phyloP scores from a whole-genome alignment of 2,888 invertebrate species.

The Nipponacmea schrenckii region DNA sequence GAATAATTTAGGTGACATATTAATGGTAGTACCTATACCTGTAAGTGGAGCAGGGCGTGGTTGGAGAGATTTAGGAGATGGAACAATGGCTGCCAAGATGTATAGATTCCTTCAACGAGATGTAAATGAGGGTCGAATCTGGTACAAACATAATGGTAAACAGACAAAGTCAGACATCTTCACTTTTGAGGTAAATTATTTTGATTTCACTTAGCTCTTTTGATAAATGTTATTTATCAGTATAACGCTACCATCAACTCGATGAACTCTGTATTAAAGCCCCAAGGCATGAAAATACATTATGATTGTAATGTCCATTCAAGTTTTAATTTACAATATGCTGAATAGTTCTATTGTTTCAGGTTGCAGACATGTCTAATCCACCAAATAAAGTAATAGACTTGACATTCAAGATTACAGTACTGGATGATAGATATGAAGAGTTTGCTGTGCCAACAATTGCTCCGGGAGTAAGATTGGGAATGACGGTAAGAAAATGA shows the following conservation, averaged over 20 bases:
- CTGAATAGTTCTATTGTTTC: neutral
- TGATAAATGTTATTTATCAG: neutral
- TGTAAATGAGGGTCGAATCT: slow-evolving; percentile 58
- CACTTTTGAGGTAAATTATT: slow-evolving; percentile 50
- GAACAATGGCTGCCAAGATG: slow-evolving; percentile 55
- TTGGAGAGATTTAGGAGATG: slow-evolving; percentile 54
- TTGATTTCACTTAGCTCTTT: neutral
- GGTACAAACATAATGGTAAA: slow-evolving; percentile 49
- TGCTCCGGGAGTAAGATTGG: slow-evolving; percentile 49
- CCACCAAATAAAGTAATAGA: slow-evolving; percentile 51
- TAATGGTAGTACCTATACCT: slow-evolving; percentile 60
- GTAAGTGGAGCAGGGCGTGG: slow-evolving; percentile 47
- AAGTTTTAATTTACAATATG: too few species aligned
- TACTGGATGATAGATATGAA: slow-evolving; percentile 33
- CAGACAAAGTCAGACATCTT: slow-evolving; percentile 46
- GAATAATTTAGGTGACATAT: slow-evolving; percentile 45
- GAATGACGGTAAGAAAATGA: slow-evolving; percentile 48
- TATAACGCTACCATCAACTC: neutral
- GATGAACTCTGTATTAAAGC: too few species aligned
- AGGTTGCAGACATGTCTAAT: slow-evolving; percentile 52
- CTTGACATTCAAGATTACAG: slow-evolving; percentile 50
- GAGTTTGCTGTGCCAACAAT: slow-evolving; percentile 42
- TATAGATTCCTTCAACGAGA: slow-evolving; percentile 59
- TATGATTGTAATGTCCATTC: too few species aligned
- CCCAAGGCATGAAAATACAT: too few species aligned